Evolutionary conservation across 2,797 vertebrate species (phyloP), one percentile per base, ranked within the genome.

Genomic region (Coregonus ussuriensis): DNA sequence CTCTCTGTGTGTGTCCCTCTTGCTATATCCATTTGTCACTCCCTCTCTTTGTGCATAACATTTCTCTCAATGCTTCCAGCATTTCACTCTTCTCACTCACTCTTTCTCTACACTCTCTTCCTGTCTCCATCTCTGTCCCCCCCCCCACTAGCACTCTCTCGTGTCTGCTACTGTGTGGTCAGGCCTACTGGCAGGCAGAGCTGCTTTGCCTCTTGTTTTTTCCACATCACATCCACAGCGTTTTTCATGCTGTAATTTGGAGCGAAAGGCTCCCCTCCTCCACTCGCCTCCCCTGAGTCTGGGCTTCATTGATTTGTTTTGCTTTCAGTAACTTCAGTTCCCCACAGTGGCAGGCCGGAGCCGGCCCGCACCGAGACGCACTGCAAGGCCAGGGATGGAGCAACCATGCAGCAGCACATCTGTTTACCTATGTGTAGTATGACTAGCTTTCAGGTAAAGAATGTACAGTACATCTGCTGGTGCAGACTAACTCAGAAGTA

Each of bases 261-360:
- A 59, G 74, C 62, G 75, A 77, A 76, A 74, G 77, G 77, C 76
- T 79, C 29, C 6, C 54, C 54, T 65, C 68, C 31, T 74, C 33
- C 76, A 29, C 59, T 71, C 53, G 4, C 66, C 75, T 80, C 84
- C 81, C 66, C 37, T 4, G 79, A 77, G 73, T 59, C 81, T 66
- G 62, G 75, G 70, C 79, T 81, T 79, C 79, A 83, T 81, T 84
- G 81, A 83, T 84, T 84, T 81, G 81, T 83, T 86, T 82, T 82
- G 82, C 79, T 78, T 84, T 77, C 71, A 66, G 71, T 37, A 47
- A 47, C 77, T 78, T 62, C 78, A 52, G 68, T 82, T 74, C 47
- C 66, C 73, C 41, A 51, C 31, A 7, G 52, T 72, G 71, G 15
- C 54, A 31, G 25, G 37, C 82, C 6, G 4, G 3, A 37, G 70